Evolutionary conservation across 2,113 vertebrate genomes (phyloP), one percentile per base, ranked within the genome.

Genomic region (Panthera leo): DNA sequence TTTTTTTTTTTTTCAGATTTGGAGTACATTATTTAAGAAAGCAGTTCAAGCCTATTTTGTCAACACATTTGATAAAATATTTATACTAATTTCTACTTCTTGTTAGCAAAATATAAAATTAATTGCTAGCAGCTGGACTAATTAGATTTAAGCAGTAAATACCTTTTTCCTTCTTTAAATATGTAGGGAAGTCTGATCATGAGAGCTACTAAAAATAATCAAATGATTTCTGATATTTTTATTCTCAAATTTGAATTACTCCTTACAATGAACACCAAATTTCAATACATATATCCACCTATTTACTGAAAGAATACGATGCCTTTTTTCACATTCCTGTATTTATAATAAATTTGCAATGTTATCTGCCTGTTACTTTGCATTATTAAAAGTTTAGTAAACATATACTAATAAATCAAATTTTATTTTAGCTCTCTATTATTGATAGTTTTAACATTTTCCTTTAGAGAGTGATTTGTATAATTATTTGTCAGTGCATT

Each of bases 91-190:
- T 94, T 89, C 39, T 92, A 87, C 12, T 94, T 96, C 70, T 48
- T 95, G 16, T 78, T 94, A 86, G 53, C 25, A 89, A 96, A 92
- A 95, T n/a, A 87, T 51, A 79, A 73, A 96, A 95, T 96, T 92
- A 71, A 85, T 85, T 96, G 39, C 42, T 84, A 53, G 82, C 34
- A 94, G 42, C 39, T 92, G 55, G 27, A 89, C 67, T 89, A 89
- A 95, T 80, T 91, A 67, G 11, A 85, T 86, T 95, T 93, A 67
- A 93, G 6, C 8, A 82, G 55, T 78, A 51, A 91, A 89, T 86
- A 92, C 14, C 29, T 45, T 85, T 86, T 83, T 89, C 39, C 31
- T 91, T 82, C 21, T 89, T 92, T 89, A 97, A 70, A 73, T 73
- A 95, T 5, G 12, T 68, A 63, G 23, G 14, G 23, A 93, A 88